A percentile compares a stretch with the other conserved stretches of the same genome.
Conservation (phyloP, 2,797 vertebrate species). For the Morelia viridis region DNA sequence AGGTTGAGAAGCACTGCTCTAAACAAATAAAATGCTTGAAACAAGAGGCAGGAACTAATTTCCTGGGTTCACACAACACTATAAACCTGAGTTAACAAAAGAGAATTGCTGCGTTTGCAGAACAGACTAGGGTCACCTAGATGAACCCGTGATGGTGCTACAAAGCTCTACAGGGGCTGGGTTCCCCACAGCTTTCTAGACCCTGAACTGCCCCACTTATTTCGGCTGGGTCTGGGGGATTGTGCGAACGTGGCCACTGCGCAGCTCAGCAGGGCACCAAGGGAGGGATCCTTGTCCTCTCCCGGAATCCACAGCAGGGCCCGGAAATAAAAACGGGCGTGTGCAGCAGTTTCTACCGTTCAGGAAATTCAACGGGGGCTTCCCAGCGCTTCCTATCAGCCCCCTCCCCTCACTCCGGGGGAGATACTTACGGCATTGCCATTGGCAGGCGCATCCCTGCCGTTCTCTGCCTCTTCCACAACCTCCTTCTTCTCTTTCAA, state of each 20-base stretch:
- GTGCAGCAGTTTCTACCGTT: not conserved
- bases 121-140: not conserved
- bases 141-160: not conserved
- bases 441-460: constrained; percentile 88
- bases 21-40: not conserved
- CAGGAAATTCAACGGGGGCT: not conserved
- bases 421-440: constrained; percentile 85
- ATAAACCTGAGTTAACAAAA: not conserved
- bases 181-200: not conserved
- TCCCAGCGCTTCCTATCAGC: accelerated
- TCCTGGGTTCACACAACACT: not conserved
- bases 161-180: not conserved
- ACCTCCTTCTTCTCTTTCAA: constrained; percentile 93
- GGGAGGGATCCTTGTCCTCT: not conserved
- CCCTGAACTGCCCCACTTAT: not conserved
- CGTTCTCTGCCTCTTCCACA: constrained; percentile 91
- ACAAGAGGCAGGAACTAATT: not conserved
- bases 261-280: no score
- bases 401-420: not conserved
- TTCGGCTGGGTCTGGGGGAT: not conserved
- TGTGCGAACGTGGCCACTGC: not conserved
- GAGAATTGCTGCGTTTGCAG: not conserved
- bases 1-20: not conserved
- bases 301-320: not conserved
- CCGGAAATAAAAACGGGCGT: not conserved